phyloP scores from a whole-genome alignment of 2,797 vertebrate species.

The Anguilla obscura region DNA sequence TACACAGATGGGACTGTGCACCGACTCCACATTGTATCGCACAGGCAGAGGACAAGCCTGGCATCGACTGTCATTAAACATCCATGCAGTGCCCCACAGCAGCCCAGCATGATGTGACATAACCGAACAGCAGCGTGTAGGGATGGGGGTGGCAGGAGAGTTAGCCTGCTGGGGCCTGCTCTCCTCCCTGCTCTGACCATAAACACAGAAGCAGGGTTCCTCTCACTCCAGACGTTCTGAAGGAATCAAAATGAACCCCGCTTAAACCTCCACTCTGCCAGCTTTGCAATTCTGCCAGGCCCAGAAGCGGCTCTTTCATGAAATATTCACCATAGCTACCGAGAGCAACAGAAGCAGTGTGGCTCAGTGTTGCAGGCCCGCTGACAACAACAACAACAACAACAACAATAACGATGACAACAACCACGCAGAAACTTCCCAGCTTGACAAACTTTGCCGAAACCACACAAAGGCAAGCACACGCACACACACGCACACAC shows the following conservation, averaged over 20 bases:
- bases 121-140: not conserved
- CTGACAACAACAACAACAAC: not conserved
- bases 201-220: not conserved
- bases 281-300: not conserved
- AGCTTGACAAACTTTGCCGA: not conserved
- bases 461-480: not conserved
- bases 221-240: not conserved
- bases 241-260: not conserved
- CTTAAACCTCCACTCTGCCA: not conserved
- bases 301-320: not conserved
- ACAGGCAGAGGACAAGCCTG: not conserved
- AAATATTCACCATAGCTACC: slow-evolving; percentile 7
- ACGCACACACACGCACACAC: slow-evolving; percentile 22
- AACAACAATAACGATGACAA: not conserved
- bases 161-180: not conserved
- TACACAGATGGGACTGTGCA: not conserved
- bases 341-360: not conserved
- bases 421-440: not conserved
- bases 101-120: not conserved
- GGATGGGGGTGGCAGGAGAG: not conserved
- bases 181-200: not conserved
- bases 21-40: not conserved
- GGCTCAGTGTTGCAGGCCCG: not conserved
- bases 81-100: not conserved
- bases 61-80: not conserved